Percentiles rank a stretch among this genome's conserved stretches.
phyloP scores from a whole-genome alignment of 2,113 vertebrate genomes.

The Vulpes ferrilata region DNA sequence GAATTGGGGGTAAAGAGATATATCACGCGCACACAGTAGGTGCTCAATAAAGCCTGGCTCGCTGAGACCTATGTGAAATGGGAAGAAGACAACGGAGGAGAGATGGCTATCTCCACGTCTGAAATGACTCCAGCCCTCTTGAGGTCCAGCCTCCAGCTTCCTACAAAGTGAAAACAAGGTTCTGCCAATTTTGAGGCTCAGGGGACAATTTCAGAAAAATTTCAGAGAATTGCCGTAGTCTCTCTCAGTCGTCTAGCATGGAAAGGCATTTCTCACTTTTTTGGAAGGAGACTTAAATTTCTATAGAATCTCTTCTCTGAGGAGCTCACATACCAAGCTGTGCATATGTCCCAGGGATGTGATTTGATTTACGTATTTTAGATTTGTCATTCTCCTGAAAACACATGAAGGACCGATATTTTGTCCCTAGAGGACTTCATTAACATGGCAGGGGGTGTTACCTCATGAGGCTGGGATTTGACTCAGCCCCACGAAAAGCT shows the following conservation, averaged over 20 bases:
- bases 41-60: not conserved
- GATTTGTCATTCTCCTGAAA: conserved; percentile 19
- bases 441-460: not conserved
- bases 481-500: not conserved
- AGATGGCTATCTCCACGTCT: not conserved
- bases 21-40: not conserved
- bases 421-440: not conserved
- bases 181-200: not conserved
- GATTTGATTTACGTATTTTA: conserved; percentile 20
- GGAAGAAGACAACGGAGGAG: not conserved
- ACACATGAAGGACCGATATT: not conserved
- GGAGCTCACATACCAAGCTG: not conserved
- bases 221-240: conserved; percentile 1
- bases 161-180: conserved; percentile 19
- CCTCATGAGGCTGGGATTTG: not conserved
- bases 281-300: conserved; percentile 55
- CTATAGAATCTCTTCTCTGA: conserved; percentile 43
- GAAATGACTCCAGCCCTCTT: not conserved
- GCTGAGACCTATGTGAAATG: not conserved
- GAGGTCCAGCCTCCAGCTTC: not conserved
- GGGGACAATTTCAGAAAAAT: conserved; percentile 42
- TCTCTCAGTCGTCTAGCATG: not conserved
- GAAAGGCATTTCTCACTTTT: not conserved
- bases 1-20: not conserved
- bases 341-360: not conserved